Conservation (phyloP, 2,113 vertebrate genomes). For the Procavia capensis region DNA sequence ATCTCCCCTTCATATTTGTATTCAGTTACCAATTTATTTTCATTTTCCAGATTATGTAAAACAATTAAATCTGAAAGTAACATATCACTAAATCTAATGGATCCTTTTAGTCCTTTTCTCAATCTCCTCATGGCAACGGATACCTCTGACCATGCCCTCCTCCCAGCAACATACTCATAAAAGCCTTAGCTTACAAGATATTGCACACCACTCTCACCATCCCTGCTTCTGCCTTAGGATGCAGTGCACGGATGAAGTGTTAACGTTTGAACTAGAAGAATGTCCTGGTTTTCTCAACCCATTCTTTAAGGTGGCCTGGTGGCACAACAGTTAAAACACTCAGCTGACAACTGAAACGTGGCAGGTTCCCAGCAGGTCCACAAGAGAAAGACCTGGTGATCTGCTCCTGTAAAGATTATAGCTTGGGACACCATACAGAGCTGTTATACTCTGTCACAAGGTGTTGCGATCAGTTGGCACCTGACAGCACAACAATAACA, state of each 20-base stretch:
- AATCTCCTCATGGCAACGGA: not conserved
- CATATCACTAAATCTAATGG: not conserved
- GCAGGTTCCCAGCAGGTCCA: no score
- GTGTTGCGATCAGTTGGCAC: no score
- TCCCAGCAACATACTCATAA: not conserved
- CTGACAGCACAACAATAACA: no score
- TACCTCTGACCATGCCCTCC: not conserved
- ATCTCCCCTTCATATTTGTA: not conserved
- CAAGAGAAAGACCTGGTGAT: no score
- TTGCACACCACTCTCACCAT: not conserved
- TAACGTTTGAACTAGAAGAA: not conserved
- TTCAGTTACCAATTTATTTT: not conserved
- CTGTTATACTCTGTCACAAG: no score
- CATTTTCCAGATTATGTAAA: not conserved
- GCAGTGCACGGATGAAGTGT: accelerated
- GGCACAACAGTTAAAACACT: no score
- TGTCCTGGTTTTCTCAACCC: not conserved
- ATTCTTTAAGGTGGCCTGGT: not conserved
- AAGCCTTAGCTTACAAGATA: not conserved
- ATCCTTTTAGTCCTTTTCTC: not conserved
- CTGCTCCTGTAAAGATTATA: no score
- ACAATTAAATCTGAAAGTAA: not conserved
- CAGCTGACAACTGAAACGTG: no score
- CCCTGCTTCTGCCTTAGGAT: not conserved
- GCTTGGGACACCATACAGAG: no score